A percentile compares a stretch with the other conserved stretches of the same genome.
These are phyloP conservation scores for Melikaiella ostensackeni DNA, from an alignment of 2,888 invertebrate genomes.

Conservation along the genomic window DNA sequence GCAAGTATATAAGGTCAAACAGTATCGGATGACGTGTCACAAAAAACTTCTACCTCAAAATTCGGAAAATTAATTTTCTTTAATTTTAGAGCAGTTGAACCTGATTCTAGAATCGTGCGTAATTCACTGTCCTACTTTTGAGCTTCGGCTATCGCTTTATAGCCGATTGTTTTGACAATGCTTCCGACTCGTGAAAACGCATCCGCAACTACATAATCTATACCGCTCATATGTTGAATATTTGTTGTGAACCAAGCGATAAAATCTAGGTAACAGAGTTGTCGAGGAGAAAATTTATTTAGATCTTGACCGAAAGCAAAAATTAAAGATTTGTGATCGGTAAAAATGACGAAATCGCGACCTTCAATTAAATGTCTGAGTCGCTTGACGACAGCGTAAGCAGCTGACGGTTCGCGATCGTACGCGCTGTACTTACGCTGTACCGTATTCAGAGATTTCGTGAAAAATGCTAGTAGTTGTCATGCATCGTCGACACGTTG, in stretches of 20 bases:
- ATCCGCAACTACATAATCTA: conserved; percentile 49
- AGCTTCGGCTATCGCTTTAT: conserved; percentile 1
- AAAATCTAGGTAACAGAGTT: conserved; percentile 46
- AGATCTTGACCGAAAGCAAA: conserved; percentile 41
- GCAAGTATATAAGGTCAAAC: conserved; percentile 48
- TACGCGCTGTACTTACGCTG: conserved; percentile 61
- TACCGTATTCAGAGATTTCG: conserved; percentile 56
- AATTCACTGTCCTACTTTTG: conserved; percentile 32
- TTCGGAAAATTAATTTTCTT: conserved; percentile 15
- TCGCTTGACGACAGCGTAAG: conserved; percentile 55
- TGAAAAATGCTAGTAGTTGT: conserved; percentile 39
- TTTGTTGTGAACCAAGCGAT: conserved; percentile 50
- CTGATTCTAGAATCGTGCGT: not conserved
- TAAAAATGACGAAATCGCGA: conserved; percentile 44
- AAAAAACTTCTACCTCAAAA: not conserved
- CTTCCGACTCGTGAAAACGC: conserved; percentile 45
- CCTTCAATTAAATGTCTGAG: conserved; percentile 57
- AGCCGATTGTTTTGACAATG: conserved; percentile 25
- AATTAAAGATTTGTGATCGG: conserved; percentile 52
- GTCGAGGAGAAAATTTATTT: conserved; percentile 47
- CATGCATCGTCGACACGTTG: too few species aligned
- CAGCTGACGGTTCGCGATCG: conserved; percentile 59
- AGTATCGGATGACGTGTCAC: conserved; percentile 5
- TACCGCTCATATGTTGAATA: conserved; percentile 44
- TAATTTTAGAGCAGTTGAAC: conserved; percentile 8